phyloP scores from a whole-genome alignment of 2,797 vertebrate species.

The Perodicticus potto region DNA sequence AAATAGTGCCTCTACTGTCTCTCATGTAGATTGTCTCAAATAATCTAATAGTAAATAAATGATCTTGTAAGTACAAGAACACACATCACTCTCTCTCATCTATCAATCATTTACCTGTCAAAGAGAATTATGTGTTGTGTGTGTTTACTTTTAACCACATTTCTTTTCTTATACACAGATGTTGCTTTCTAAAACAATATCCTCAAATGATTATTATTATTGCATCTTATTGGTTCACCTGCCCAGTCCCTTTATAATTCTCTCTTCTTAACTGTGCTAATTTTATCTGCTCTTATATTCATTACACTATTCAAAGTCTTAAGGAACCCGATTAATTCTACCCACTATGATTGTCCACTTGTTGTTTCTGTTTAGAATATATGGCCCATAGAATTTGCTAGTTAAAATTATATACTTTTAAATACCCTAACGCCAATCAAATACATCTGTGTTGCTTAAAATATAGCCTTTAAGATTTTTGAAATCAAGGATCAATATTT shows the following conservation, averaged over 20 bases:
- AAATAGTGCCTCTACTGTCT: neutral
- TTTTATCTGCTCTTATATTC: neutral
- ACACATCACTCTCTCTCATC: neutral
- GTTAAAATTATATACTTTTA: slow-evolving; percentile 37
- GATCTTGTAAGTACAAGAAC: neutral
- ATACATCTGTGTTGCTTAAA: neutral
- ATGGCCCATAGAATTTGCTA: neutral
- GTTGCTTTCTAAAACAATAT: neutral
- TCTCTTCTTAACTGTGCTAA: neutral
- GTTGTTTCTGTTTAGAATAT: slow-evolving; percentile 37
- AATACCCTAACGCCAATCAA: neutral
- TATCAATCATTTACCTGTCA: neutral
- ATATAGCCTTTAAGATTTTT: slow-evolving; percentile 12
- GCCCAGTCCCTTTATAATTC: neutral
- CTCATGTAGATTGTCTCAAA: neutral
- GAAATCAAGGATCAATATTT: neutral
- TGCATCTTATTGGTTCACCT: neutral
- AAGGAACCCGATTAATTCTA: neutral
- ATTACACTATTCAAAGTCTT: neutral
- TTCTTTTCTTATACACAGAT: neutral
- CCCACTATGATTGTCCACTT: neutral
- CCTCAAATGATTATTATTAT: neutral
- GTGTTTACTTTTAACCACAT: neutral
- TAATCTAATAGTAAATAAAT: neutral
- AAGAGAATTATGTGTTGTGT: neutral